Percentiles rank a stretch among this genome's conserved stretches.
Evolutionary conservation across 2,113 vertebrate species (phyloP).

Genomic region (Xenopus tropicalis): UCB_Xtro_10.0 CM004449.2:89281001-89281500

Average conservation of each 20-base stretch:
- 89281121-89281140: slow-evolving; percentile 41
- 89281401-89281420: not conserved
- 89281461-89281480: not conserved
- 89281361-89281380: not conserved
- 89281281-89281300: slow-evolving; percentile 16
- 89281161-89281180: slow-evolving; percentile 36
- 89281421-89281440: not conserved
- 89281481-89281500: not conserved
- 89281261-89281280: slow-evolving; percentile 26
- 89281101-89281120: slow-evolving; percentile 32
- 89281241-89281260: slow-evolving; percentile 23
- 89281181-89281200: slow-evolving; percentile 26
- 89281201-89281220: slow-evolving; percentile 26
- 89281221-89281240: slow-evolving; percentile 41
- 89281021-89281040: slow-evolving; percentile 33
- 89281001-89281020: slow-evolving; percentile 17
- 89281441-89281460: not conserved
- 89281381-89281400: too few relatives aligned
- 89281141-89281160: slow-evolving; percentile 16
- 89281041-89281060: slow-evolving; percentile 37
- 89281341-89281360: not conserved
- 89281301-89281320: slow-evolving; percentile 22
- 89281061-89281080: slow-evolving; percentile 28
- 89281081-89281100: slow-evolving; percentile 41
- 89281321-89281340: slow-evolving; percentile 19